Evolutionary conservation across 2,888 invertebrate species (phyloP).

Genomic region (Laothoe populi): DNA sequence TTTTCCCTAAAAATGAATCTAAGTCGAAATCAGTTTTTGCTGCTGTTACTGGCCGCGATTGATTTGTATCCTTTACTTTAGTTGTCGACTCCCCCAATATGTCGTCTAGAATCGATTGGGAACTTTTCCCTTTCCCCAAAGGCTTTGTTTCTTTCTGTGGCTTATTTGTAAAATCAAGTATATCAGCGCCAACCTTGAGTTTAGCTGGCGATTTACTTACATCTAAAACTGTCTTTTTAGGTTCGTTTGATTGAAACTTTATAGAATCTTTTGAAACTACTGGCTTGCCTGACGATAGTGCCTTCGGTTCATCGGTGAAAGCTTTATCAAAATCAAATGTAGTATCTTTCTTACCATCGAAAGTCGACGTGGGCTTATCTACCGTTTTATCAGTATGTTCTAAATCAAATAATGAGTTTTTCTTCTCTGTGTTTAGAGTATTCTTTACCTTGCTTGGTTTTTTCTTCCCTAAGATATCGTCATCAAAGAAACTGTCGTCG

Average conservation of each 20-base stretch:
- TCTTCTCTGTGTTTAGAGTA: constrained; percentile 62
- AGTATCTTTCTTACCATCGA: constrained; percentile 51
- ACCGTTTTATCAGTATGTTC: constrained; percentile 51
- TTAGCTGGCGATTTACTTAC: constrained; percentile 61
- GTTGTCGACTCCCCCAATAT: constrained; percentile 78
- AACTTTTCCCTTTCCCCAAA: constrained; percentile 69
- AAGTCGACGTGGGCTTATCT: constrained; percentile 36
- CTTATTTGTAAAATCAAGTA: constrained; percentile 64
- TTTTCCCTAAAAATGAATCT: constrained; percentile 60
- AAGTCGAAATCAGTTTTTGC: constrained; percentile 68
- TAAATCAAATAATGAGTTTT: constrained; percentile 72
- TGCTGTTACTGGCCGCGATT: constrained; percentile 52
- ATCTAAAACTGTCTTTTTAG: constrained; percentile 49
- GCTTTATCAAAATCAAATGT: constrained; percentile 54
- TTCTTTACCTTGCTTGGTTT: constrained; percentile 64
- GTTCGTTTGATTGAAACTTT: constrained; percentile 48
- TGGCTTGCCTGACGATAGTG: constrained; percentile 56
- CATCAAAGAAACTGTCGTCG: constrained; percentile 89
- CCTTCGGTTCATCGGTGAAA: constrained; percentile 44
- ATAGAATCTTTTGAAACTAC: constrained; percentile 64
- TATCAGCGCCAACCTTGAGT: constrained; percentile 59
- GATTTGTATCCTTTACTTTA: constrained; percentile 51
- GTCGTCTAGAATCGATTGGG: constrained; percentile 80
- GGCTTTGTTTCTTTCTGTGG: constrained; percentile 60
- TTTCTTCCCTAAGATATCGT: constrained; percentile 80